Base-by-base conservation (phyloP, 2,113 vertebrate genomes). In the Suricata suricatta region DNA sequence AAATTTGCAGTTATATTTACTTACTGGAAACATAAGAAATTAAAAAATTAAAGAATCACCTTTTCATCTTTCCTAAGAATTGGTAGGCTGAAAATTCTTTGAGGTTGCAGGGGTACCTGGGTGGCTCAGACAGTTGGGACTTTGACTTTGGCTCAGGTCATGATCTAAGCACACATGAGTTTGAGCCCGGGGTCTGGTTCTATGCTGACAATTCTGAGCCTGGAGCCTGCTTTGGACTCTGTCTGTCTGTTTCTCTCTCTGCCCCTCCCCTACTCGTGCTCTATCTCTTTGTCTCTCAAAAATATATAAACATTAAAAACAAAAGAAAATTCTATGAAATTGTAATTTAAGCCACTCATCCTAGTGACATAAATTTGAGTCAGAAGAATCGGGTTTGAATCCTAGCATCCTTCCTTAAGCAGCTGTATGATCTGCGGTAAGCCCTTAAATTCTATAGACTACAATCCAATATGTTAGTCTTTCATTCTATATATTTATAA, bases 401-500 rank as follows among this genome's bases (percentile, higher is more conserved):
- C 29, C 41, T 71, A 54, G 71, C 80, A 88, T 47, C 8, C 68
- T 68, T 52, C 47, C 57, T 27, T 84, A 60, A 41, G 14, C 19
- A 93, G 11, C 47, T 74, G 13, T 31, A 29, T n/a, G 41, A 79
- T 38, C 41, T 69, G 14, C 3, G 57, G 35, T 41, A 81, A 95
- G 33, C 9, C 44, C 54, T 31, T 86, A 27, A 86, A 66, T n/a
- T 60, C 72, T 80, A 74, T 5, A 92, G 64, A 21, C 47, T 35
- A 68, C 52, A 77, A 63, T 87, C 17, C 41, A 38, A 38, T n/a
- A 64, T 41, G 60, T 57, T 90, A 69, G 7, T 74, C 29, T 95
- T 87, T 93, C 33, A 91, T 87, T 87, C 60, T 66, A 41, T 57
- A 19, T 54, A 63, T 88, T 93, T 84, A 91, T 68, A 54, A 97